Conservation (phyloP, 2,888 invertebrate genomes). For the Heliconius ethilla region DNA sequence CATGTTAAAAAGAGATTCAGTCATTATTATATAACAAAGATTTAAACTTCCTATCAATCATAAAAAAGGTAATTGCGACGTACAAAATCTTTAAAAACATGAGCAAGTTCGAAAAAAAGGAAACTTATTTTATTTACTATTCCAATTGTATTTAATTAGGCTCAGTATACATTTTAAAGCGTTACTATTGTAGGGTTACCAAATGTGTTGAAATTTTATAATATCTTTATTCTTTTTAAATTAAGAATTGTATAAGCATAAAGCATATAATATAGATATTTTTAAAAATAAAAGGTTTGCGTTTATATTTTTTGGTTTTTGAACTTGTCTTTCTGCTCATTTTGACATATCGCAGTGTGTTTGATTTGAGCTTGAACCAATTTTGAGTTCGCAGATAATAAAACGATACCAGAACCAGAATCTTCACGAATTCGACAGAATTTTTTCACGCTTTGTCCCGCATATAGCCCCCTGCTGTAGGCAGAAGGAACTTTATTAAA, state of each 20-base stretch:
- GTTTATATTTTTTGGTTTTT: neutral
- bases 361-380: neutral
- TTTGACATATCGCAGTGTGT: neutral
- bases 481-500: too few relatives aligned
- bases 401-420: neutral
- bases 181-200: conserved; percentile 15
- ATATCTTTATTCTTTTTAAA: neutral
- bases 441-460: too few relatives aligned
- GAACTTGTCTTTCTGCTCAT: neutral
- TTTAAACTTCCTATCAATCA: too few relatives aligned
- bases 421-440: too few relatives aligned
- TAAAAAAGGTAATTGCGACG: too few relatives aligned
- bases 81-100: neutral
- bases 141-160: conserved; percentile 18
- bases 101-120: neutral
- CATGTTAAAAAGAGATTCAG: too few relatives aligned
- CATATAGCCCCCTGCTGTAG: too few relatives aligned
- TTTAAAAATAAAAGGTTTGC: too few relatives aligned
- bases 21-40: too few relatives aligned
- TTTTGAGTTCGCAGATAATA: too few relatives aligned
- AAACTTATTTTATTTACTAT: conserved; percentile 3
- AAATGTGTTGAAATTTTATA: neutral
- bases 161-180: conserved; percentile 4
- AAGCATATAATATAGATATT: too few relatives aligned
- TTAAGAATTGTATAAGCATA: too few relatives aligned